Conservation (phyloP, 2,113 vertebrate species). For the Leucopsar rothschildi region DNA sequence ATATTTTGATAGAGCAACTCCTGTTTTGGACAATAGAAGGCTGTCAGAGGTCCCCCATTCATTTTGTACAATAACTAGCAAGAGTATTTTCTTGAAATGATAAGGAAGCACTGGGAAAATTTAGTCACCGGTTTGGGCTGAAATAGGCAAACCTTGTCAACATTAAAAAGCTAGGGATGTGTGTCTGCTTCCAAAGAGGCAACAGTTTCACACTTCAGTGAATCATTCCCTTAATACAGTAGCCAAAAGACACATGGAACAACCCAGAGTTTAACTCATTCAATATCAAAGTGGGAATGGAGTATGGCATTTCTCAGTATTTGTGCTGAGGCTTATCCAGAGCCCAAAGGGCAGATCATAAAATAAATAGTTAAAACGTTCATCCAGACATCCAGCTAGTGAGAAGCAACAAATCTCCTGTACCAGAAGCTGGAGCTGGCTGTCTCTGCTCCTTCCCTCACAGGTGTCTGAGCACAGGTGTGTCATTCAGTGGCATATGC, state of each 20-base stretch:
- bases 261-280: conserved; percentile 5
- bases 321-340: not conserved
- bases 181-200: conserved; percentile 15
- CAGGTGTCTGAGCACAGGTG: not conserved
- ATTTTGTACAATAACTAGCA: not conserved
- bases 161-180: conserved; percentile 4
- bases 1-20: not conserved
- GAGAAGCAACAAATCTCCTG: not conserved
- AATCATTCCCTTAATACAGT: conserved; percentile 21
- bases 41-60: not conserved
- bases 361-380: not conserved
- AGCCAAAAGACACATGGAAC: conserved; percentile 20
- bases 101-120: not conserved
- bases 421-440: not conserved
- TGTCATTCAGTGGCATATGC: not conserved
- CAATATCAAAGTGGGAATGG: not conserved
- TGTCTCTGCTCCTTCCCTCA: not conserved
- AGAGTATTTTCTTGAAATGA: not conserved
- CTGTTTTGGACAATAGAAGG: not conserved
- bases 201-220: conserved; percentile 35
- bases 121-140: not conserved
- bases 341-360: not conserved
- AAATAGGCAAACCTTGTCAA: conserved; percentile 24
- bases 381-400: not conserved
- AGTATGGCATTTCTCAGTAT: not conserved